Base-by-base conservation (phyloP, 2,797 vertebrate genomes). In the Stomatorhinus walkeri region DNA sequence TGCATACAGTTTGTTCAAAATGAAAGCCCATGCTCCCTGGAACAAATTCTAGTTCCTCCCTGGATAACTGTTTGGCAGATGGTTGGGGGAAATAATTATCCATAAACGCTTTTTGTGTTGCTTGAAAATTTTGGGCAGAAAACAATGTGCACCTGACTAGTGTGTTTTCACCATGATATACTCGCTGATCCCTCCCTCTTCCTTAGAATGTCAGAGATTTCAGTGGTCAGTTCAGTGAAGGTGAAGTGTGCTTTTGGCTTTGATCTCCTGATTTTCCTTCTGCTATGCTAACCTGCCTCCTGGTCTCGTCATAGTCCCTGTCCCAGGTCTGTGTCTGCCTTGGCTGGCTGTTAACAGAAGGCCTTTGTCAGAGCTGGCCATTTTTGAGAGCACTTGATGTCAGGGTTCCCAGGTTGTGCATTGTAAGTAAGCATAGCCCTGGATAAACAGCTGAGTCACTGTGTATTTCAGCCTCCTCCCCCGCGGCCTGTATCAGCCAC, bases 391-490 rank as follows among this genome's bases (percentile, higher is more conserved):
- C 12, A 5, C 22, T 85, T 64, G 89, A 87, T 32, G 46, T 86
- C 6, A 14, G 4, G 84, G 48, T 86, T 49, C 76, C 36, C 7
- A 32, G 46, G 43, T 48, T 19, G 56, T 22, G 16, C 85, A 36
- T 68, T 79, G 40, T 10, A 52, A 46, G 46, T 88, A 48, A 19
- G 22, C 16, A 36, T 16, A 32, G 87, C 68, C 56, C 76, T n/a
- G 48, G 24, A 48, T 46, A 24, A 89, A 85, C 36, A 40, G 88
- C 88, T 90, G 88, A 89, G 88, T 88, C 86, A 88, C 87, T 46
- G 36, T 48, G 22, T 87, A 68, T 81, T 56, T 9, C 16, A 9
- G 4, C 43, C 43, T 49, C 48, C 12, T 56, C 51, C 51, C 32
- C 16, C 51, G 0, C 4, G 2, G 48, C 49, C 32, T 56, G 28